Evolutionary conservation across 1,140 invertebrate genomes (phyloP), one percentile per base, ranked within the genome.

Genomic region (Drosophila athabasca): DNA sequence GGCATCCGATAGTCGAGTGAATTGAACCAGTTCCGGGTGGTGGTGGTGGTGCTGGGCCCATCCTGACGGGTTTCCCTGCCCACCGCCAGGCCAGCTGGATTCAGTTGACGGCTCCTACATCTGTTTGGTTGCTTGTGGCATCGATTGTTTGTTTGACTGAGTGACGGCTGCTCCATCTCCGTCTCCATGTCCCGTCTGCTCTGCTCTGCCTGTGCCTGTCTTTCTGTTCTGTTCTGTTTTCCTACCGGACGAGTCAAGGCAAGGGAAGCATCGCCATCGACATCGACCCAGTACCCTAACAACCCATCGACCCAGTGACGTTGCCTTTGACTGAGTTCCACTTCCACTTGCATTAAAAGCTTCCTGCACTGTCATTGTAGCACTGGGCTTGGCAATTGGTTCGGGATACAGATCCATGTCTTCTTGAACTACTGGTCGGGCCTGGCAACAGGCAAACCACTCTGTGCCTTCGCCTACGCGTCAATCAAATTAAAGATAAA

Each of bases 331-430:
- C 61, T 78, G 78, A 46, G 66, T 78, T 85, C 82, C 78, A 76
- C 82, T 78, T 85, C 87, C 78, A 78, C 82, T 82, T 78, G 82
- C 82, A 85, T 87, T 85, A 85, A 82, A 78, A 87, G 82, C 78
- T 87, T 62, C 79, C 82, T 60, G 59, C 68, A 51, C 51, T 59
- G 62, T 54, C 50, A 53, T 31, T 31, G 31, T 9, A 3, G 8
- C 8, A 31, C 26, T 6, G 26, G 6, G 26, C 6, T 7, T 1
- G 26, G 26, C 1, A 6, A 29, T 29, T 7, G 26, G 6, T 29
- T 7, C 7, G 29, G 7, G 26, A n/a, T 17, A 24, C 44, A 15
- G 13, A 41, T 26, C 43, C 45, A 50, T 54, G 29, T 68, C 50
- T 68, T 66, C 35, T 54, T 31, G 41, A 46, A 39, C 35, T 31